Evolutionary conservation across 2,888 invertebrate species (phyloP), one percentile per base, ranked within the genome.

Genomic region (Ischnus inquisitorius): DNA sequence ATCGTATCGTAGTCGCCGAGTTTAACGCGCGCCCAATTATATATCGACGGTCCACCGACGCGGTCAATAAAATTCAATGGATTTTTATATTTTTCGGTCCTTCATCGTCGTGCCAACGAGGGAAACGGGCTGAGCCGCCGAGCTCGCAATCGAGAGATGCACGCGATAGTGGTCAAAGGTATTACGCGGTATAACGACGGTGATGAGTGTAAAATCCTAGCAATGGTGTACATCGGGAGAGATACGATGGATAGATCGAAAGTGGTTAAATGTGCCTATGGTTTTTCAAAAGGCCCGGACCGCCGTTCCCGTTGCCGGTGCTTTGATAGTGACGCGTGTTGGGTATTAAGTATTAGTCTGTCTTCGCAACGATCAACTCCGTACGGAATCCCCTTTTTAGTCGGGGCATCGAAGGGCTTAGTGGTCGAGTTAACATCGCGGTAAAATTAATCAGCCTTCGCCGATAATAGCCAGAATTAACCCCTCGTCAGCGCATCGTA

Each of bases 11-110:
- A 6, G 68, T 25, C n/a, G 12, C 12, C 2, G 25, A 25, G 22
- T 72, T 54, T 28, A 64, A 48, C 64, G 51, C 5, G 14, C 14
- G 25, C n/a, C 41, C 65, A 76, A 74, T 65, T 76, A 65, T 65
- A 51, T 51, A 64, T 14, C 3, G 14, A 64, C 46, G 16, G 48
- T 14, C 10, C 25, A 10, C 12, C 39, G 43, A 43, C 14, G 25
- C 14, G 22, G 19, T 19, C 68, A 28, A 81, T 76, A 68, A 75
- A 81, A 76, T 81, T 81, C 69, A 19, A 54, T 77, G 77, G 76
- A 71, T 76, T 76, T 34, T 60, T 60, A 60, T 82, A 57, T 65
- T 54, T 57, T 43, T n/a, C 34, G 39, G 48, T 22, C 65, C 39
- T 57, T 34, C 76, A 57, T 57, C 22, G 25, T 0, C 22, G 57